Evolutionary conservation across 2,797 vertebrate species (phyloP).

Genomic region (Chrysocyon brachyurus): DNA sequence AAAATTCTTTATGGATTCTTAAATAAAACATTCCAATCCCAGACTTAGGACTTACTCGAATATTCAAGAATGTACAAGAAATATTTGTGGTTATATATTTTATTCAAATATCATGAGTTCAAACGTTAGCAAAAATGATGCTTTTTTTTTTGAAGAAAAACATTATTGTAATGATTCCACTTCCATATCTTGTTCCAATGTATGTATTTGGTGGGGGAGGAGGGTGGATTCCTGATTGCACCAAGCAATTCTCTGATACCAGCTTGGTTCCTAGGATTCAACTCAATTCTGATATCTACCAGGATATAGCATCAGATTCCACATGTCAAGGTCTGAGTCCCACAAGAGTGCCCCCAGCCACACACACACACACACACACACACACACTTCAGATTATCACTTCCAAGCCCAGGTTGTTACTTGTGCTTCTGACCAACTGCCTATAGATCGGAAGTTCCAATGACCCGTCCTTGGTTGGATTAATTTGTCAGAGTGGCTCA

Average conservation of each 20-base stretch:
- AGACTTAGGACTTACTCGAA: not conserved
- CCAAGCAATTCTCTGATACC: not conserved
- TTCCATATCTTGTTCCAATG: not conserved
- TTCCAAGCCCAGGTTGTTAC: not conserved
- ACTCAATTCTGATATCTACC: not conserved
- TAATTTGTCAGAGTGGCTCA: not conserved
- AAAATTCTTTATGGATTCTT: not conserved
- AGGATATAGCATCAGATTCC: not conserved
- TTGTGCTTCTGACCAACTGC: not conserved
- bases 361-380: no score
- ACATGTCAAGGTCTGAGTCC: not conserved
- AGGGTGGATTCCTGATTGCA: not conserved
- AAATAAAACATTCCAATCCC: not conserved
- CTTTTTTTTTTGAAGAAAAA: not conserved
- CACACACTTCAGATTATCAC: no score
- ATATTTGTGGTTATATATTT: not conserved
- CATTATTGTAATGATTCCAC: not conserved
- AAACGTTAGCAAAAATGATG: not conserved
- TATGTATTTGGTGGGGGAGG: not conserved
- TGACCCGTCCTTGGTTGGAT: not conserved
- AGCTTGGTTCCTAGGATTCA: no score
- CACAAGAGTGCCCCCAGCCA: not conserved
- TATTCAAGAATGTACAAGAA: not conserved
- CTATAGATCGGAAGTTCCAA: not conserved
- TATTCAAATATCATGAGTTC: not conserved